Percentiles rank a stretch among this genome's conserved stretches.
These are phyloP conservation scores for Bactericera cockerelli DNA, from an alignment of 1,140 invertebrate species.

Conservation along the genomic window DNA sequence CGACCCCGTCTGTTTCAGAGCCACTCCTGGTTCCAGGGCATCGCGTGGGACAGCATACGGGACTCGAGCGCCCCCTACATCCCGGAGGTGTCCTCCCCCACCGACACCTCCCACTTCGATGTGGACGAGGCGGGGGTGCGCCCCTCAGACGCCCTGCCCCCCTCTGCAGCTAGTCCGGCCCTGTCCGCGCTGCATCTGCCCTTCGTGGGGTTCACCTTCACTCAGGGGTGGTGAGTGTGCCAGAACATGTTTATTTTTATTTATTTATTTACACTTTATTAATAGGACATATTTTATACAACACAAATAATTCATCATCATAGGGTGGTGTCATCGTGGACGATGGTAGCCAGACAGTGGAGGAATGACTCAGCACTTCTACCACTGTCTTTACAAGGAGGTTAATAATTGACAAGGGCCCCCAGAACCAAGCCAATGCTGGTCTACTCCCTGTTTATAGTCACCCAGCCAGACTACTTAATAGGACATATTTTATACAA, in stretches of 20 bases:
- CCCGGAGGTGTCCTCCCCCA: slow-evolving; percentile 91
- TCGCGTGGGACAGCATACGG: slow-evolving; percentile 83
- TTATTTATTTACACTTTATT: too few species aligned
- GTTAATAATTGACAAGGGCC: too few species aligned
- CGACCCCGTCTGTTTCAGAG: slow-evolving; percentile 40
- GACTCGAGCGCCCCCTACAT: slow-evolving; percentile 85
- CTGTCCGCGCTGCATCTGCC: slow-evolving; percentile 94
- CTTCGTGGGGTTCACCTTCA: slow-evolving; percentile 96
- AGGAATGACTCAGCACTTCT: too few species aligned
- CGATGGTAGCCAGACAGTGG: too few species aligned
- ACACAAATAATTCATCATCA: too few species aligned
- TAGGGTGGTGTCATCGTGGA: too few species aligned
- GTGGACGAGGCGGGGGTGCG: slow-evolving; percentile 89
- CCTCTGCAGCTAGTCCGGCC: slow-evolving; percentile 73
- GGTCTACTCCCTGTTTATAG: too few species aligned
- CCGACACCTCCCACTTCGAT: slow-evolving; percentile 99
- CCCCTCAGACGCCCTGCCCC: slow-evolving; percentile 68
- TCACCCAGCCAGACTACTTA: too few species aligned
- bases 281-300: too few species aligned
- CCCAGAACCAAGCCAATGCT: too few species aligned
- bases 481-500: too few species aligned
- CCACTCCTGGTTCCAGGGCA: slow-evolving; percentile 85
- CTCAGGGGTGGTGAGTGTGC: slow-evolving; percentile 52
- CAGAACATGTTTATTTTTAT: slow-evolving; percentile 4
- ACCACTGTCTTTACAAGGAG: too few species aligned